A percentile compares a stretch with the other conserved stretches of the same genome.
phyloP scores from a whole-genome alignment of 2,113 vertebrate genomes.

The Leucoraja erinaceus region DNA sequence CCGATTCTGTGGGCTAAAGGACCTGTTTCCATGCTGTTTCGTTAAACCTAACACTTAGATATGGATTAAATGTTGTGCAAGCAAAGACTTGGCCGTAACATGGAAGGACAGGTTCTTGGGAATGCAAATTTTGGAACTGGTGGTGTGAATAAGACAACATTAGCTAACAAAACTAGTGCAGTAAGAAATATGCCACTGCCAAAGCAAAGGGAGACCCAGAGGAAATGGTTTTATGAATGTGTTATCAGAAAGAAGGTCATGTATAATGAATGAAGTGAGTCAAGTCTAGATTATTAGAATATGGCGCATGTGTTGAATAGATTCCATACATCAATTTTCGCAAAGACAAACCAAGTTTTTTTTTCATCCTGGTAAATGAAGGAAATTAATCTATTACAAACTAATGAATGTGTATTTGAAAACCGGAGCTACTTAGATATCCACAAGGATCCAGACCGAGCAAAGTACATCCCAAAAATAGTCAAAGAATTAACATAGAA shows the following conservation, averaged over 20 bases:
- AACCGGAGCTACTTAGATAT: neutral
- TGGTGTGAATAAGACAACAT: too few species aligned
- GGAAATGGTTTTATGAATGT: neutral
- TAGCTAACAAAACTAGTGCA: neutral
- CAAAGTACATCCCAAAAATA: neutral
- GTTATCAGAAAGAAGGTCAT: conserved; percentile 4
- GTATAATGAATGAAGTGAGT: neutral
- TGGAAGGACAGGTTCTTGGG: neutral
- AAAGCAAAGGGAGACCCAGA: neutral
- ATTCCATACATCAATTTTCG: neutral
- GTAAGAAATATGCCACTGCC: neutral
- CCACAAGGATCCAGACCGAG: neutral
- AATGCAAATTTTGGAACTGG: neutral
- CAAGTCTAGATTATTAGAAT: neutral
- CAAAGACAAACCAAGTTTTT: neutral
- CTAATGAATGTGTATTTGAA: neutral
- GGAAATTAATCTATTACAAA: neutral
- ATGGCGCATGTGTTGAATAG: neutral
- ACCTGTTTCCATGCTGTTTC: too few species aligned
- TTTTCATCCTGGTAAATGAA: neutral
- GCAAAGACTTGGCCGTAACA: neutral
- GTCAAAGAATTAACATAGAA: neutral
- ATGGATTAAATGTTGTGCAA: neutral
- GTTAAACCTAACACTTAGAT: neutral
- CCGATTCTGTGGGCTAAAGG: too few species aligned